These are phyloP conservation scores for Micronisus gabar DNA, from an alignment of 2,113 vertebrate species.

Conservation along the genomic window DNA sequence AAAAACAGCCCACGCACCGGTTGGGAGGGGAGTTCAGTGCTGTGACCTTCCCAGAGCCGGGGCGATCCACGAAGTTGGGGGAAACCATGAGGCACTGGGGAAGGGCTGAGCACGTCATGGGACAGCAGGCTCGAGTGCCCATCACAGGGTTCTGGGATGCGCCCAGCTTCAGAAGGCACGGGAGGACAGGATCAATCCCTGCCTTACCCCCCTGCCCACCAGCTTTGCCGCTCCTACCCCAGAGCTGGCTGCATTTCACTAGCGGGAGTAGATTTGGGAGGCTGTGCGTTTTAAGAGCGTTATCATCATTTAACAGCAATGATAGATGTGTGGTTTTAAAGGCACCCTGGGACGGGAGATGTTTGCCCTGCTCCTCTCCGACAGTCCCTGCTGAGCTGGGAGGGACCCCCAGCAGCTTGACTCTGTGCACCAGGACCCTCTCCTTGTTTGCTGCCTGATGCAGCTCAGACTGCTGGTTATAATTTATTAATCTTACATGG, in stretches of 20 bases:
- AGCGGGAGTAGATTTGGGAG: not conserved
- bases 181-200: not conserved
- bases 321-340: not conserved
- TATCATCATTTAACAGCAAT: not conserved
- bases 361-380: not conserved
- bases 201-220: not conserved
- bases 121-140: not conserved
- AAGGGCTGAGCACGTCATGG: not conserved
- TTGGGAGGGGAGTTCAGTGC: not conserved
- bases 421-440: not conserved
- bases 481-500: not conserved
- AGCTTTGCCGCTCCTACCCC: not conserved
- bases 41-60: not conserved
- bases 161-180: not conserved
- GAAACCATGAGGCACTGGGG: not conserved
- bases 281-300: accelerated
- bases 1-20: not conserved
- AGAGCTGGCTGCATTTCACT: not conserved
- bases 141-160: not conserved
- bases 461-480: not conserved
- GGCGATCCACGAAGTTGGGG: not conserved
- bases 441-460: not conserved
- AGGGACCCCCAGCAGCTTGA: not conserved
- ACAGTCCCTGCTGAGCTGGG: not conserved
- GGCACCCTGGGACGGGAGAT: not conserved